These are phyloP conservation scores for Plagiodera versicolora DNA, from an alignment of 2,888 invertebrate species.

Conservation along the genomic window DNA sequence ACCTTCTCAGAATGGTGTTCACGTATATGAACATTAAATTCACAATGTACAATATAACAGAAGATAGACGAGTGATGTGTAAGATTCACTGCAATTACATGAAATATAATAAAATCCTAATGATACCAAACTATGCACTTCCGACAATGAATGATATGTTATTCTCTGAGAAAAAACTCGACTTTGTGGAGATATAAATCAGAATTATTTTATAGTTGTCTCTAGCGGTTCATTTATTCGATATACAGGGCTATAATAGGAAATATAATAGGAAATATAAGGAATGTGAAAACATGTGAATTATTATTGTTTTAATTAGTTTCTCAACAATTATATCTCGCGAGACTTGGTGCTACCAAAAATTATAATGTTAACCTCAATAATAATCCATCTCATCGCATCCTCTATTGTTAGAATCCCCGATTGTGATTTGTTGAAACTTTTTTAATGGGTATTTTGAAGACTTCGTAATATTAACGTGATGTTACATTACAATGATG, in stretches of 20 bases:
- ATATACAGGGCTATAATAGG: no score
- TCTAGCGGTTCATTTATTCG: background rate
- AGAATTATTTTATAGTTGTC: background rate
- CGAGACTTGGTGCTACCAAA: background rate
- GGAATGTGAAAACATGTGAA: background rate
- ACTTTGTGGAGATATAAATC: background rate
- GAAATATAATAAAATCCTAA: conserved; percentile 14
- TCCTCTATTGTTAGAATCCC: background rate
- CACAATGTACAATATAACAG: conserved; percentile 3
- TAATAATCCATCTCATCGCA: background rate
- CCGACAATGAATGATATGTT: conserved; percentile 8
- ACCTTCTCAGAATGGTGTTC: conserved; percentile 2
- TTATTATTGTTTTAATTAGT: background rate
- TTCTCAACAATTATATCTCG: background rate
- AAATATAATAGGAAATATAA: no score
- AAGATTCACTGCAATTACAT: conserved; percentile 10
- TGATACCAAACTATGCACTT: conserved; percentile 11
- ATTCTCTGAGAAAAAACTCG: conserved; percentile 10
- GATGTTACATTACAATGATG: no score
- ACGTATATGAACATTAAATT: conserved; percentile 10
- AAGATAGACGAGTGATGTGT: conserved; percentile 10
- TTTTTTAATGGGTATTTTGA: background rate
- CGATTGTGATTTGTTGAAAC: background rate
- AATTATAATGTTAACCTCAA: background rate
- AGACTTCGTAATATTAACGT: background rate